Percentiles rank a stretch among this genome's conserved stretches.
These are phyloP conservation scores for Alces alces DNA, from an alignment of 2,113 vertebrate genomes.

Conservation along the genomic window DNA sequence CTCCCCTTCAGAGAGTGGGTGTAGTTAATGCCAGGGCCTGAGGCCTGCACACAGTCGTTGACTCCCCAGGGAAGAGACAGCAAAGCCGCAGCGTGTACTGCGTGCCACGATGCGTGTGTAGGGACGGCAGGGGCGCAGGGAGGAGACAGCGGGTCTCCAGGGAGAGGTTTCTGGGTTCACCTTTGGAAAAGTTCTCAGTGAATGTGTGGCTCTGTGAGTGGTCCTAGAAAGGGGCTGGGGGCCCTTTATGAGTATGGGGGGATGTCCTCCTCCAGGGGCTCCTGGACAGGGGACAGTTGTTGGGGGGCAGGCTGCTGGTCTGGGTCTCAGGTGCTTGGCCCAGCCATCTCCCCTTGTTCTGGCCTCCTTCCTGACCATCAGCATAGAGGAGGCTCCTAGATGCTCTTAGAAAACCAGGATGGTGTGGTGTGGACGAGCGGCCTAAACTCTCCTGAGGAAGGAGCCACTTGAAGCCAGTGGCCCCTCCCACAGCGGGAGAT, in stretches of 20 bases:
- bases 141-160: fast-evolving
- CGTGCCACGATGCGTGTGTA: fast-evolving
- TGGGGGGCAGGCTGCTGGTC: fast-evolving
- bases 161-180: neutral
- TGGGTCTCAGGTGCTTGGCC: no score
- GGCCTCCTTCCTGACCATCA: fast-evolving
- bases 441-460: neutral
- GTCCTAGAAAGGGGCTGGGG: neutral
- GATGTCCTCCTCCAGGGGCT: neutral
- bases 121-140: fast-evolving
- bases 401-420: neutral
- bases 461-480: neutral
- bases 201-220: neutral
- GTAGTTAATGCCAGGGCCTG: no score
- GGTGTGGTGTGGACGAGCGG: neutral
- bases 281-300: no score
- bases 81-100: fast-evolving
- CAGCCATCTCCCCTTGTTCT: neutral
- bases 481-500: neutral
- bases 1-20: fast-evolving
- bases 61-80: neutral
- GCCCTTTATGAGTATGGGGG: fast-evolving
- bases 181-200: neutral
- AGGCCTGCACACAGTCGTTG: no score
- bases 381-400: neutral